A percentile compares a stretch with the other conserved stretches of the same genome.
Conservation (phyloP, 2,797 vertebrate genomes). For the Babyrousa celebensis region DNA sequence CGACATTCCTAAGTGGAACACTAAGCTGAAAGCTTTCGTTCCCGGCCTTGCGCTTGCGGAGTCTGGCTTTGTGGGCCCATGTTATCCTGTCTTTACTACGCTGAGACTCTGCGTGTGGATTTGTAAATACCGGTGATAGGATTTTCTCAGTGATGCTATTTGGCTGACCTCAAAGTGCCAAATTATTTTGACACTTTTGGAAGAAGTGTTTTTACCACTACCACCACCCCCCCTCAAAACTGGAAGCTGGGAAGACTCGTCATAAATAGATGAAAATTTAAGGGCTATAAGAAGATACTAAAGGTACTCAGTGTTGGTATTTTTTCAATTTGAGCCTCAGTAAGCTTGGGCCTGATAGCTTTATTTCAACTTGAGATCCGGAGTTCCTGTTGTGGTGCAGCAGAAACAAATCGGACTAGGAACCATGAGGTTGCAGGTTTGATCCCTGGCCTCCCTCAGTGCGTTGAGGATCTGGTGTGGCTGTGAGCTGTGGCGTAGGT, state of each 20-base stretch:
- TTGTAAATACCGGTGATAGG: background rate
- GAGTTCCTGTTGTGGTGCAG: too few relatives aligned
- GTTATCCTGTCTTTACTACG: background rate
- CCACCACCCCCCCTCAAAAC: background rate
- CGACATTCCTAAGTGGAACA: background rate
- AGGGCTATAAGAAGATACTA: background rate
- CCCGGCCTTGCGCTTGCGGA: background rate
- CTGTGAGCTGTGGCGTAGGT: too few relatives aligned
- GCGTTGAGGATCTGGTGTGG: too few relatives aligned
- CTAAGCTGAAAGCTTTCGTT: background rate
- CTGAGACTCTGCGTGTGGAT: background rate
- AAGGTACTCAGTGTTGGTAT: background rate
- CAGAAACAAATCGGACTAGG: too few relatives aligned
- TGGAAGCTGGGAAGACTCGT: constrained; percentile 1
- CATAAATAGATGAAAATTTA: constrained; percentile 11
- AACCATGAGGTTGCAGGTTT: too few relatives aligned
- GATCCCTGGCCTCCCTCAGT: too few relatives aligned
- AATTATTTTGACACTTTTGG: constrained; percentile 9
- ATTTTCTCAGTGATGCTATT: background rate
- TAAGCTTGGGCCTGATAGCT: background rate
- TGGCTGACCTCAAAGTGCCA: background rate
- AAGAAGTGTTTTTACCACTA: background rate
- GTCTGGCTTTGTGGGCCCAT: background rate
- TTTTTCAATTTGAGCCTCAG: constrained; percentile 3
- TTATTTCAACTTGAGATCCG: background rate